These are phyloP conservation scores for Sebastes diaconus DNA, from an alignment of 2,797 vertebrate genomes.

Conservation along the genomic window DNA sequence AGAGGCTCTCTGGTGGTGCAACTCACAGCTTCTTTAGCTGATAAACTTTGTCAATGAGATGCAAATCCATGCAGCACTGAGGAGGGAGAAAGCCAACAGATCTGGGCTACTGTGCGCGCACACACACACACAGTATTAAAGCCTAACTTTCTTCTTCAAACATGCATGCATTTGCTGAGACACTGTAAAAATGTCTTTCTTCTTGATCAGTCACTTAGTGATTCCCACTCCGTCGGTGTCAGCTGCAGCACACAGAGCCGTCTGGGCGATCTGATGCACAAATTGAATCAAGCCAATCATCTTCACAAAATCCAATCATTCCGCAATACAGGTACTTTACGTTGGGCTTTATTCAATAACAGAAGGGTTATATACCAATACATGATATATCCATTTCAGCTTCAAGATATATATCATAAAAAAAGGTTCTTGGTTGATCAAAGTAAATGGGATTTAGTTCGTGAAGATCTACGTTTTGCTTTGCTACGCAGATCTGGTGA, in stretches of 20 bases:
- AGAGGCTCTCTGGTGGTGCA: conserved; percentile 44
- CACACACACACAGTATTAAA: conserved; percentile 32
- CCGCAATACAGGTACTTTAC: conserved; percentile 49
- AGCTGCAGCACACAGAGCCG: conserved; percentile 29
- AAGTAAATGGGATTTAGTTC: neutral
- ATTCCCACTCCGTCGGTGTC: conserved; percentile 24
- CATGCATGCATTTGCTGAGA: conserved; percentile 32
- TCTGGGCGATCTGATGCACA: conserved; percentile 36
- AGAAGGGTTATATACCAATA: conserved; percentile 31
- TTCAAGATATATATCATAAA: conserved; percentile 13
- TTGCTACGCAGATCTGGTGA: conserved; percentile 48
- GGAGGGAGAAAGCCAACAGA: conserved; percentile 42
- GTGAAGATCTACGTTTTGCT: conserved; percentile 23
- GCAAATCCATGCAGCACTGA: conserved; percentile 74
- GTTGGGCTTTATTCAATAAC: conserved; percentile 37
- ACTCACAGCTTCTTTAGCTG: conserved; percentile 37
- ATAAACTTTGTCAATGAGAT: conserved; percentile 74
- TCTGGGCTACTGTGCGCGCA: neutral
- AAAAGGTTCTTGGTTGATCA: conserved; percentile 17
- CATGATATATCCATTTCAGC: conserved; percentile 33
- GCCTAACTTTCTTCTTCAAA: conserved; percentile 34
- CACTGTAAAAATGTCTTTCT: conserved; percentile 27
- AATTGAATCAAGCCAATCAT: conserved; percentile 67
- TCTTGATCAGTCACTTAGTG: conserved; percentile 45
- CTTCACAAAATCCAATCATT: conserved; percentile 61